Evolutionary conservation across 2,888 invertebrate genomes (phyloP), one percentile per base, ranked within the genome.

Genomic region (Orthonychiurus folsomi): DNA sequence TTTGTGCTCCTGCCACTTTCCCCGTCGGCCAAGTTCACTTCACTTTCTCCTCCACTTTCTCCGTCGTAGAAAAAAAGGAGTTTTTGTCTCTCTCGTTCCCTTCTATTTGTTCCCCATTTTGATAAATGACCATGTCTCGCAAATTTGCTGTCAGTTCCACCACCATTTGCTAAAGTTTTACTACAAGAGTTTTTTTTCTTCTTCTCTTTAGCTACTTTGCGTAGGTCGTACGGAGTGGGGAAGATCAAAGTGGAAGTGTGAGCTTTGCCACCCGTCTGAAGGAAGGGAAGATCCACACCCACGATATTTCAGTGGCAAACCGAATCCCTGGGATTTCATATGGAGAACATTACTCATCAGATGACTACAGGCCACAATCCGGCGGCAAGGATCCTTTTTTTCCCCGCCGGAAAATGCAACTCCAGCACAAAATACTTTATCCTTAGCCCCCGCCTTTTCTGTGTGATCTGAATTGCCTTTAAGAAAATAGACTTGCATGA

Each of bases 51-150:
- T 37, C 37, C 37, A 5, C 5, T 37, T 37, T 37, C 37, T 37
- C 37, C n/a, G n/a, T n/a, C n/a, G n/a, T 37, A 37, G 15, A 37
- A 37, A 37, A 37, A 37, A 37, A 37, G 37, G 15, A 37, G 37
- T 37, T 37, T 37, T 37, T 37, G 5, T 37, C 15, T 37, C 37
- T 37, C 9, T 15, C 9, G 37, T 15, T 37, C 15, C 37, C 9
- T 37, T 37, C 37, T 37, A 37, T 37, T 37, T 37, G 37, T 37
- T 37, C 37, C n/a, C 62, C 62, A 53, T 62, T 64, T 64, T 66
- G 66, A 66, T 66, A 66, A 66, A 66, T 64, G 66, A 66, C 66
- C 66, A 64, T 59, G 62, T 66, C 66, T 66, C 63, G 63, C 64
- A 66, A 64, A 66, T 64, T 62, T 60, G 60, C 64, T 64, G 66